phyloP scores from a whole-genome alignment of 2,797 vertebrate genomes.

The Kryptopterus vitreolus region DNA sequence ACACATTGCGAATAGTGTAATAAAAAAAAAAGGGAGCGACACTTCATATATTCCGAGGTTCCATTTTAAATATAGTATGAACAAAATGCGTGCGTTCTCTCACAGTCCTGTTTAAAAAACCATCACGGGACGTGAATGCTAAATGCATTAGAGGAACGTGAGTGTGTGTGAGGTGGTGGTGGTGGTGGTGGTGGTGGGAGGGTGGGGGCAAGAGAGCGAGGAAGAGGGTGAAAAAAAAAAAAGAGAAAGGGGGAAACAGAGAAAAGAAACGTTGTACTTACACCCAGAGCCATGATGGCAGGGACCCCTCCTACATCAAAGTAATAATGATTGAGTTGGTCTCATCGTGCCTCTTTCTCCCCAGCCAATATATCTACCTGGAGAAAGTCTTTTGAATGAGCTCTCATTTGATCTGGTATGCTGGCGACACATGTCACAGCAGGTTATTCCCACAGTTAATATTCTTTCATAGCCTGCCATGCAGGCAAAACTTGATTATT shows the following conservation, averaged over 20 bases:
- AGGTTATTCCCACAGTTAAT: conserved; percentile 84
- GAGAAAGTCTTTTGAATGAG: conserved; percentile 62
- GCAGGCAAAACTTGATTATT: conserved; percentile 80
- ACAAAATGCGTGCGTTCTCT: conserved; percentile 50
- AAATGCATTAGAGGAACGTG: conserved; percentile 44
- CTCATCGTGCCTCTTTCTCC: conserved; percentile 55
- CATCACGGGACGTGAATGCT: conserved; percentile 54
- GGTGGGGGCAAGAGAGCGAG: too few species aligned
- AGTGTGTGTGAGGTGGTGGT: too few species aligned
- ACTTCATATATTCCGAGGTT: not conserved
- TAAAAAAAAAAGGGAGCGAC: not conserved
- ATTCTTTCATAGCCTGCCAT: conserved; percentile 84
- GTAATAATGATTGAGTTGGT: conserved; percentile 60
- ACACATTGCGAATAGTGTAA: not conserved
- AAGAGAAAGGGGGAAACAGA: not conserved
- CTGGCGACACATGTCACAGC: conserved; percentile 73
- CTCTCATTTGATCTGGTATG: conserved; percentile 64
- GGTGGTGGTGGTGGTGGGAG: too few species aligned
- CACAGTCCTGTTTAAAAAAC: conserved; percentile 53
- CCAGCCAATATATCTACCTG: conserved; percentile 61
- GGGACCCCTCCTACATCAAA: conserved; percentile 56
- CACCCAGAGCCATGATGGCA: conserved; percentile 51
- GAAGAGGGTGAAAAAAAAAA: conserved; percentile 9
- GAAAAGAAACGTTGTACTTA: conserved; percentile 54
- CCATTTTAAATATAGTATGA: not conserved